Conservation (phyloP, 2,888 invertebrate genomes). For the Drosophila flavopinicola region DNA sequence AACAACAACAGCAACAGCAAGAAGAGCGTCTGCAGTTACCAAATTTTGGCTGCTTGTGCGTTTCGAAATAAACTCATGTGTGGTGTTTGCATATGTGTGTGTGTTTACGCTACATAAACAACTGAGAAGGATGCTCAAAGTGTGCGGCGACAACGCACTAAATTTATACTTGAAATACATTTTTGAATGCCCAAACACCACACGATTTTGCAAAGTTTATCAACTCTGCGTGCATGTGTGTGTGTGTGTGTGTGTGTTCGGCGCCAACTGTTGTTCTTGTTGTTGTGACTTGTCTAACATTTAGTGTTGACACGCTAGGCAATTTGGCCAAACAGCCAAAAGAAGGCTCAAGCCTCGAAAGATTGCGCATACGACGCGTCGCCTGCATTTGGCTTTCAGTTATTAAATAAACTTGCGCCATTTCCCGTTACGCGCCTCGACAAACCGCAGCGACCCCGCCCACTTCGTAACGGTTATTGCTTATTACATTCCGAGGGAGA, state of each 20-base stretch:
- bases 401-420: slow-evolving; percentile 78
- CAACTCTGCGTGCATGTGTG: too few species aligned
- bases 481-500: slow-evolving; percentile 49
- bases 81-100: slow-evolving; percentile 1
- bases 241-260: too few species aligned
- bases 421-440: slow-evolving; percentile 66
- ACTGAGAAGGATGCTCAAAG: slow-evolving; percentile 63
- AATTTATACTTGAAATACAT: slow-evolving; percentile 59
- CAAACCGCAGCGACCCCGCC: slow-evolving; percentile 33
- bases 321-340: slow-evolving; percentile 82
- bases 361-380: slow-evolving; percentile 61
- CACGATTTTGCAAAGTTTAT: slow-evolving; percentile 64
- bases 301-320: slow-evolving; percentile 83
- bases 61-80: slow-evolving; percentile 42
- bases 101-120: slow-evolving; percentile 41
- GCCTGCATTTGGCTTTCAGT: slow-evolving; percentile 43
- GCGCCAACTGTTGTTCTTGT: slow-evolving; percentile 17
- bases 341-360: slow-evolving; percentile 58
- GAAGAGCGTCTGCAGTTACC: slow-evolving; percentile 7
- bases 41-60: slow-evolving; percentile 31
- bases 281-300: slow-evolving; percentile 73
- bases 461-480: slow-evolving; percentile 64
- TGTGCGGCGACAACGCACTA: slow-evolving; percentile 61
- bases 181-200: slow-evolving; percentile 58
- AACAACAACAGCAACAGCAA: slow-evolving; percentile 52